phyloP scores from a whole-genome alignment of 2,113 vertebrate genomes.

The Globicephala melas region DNA sequence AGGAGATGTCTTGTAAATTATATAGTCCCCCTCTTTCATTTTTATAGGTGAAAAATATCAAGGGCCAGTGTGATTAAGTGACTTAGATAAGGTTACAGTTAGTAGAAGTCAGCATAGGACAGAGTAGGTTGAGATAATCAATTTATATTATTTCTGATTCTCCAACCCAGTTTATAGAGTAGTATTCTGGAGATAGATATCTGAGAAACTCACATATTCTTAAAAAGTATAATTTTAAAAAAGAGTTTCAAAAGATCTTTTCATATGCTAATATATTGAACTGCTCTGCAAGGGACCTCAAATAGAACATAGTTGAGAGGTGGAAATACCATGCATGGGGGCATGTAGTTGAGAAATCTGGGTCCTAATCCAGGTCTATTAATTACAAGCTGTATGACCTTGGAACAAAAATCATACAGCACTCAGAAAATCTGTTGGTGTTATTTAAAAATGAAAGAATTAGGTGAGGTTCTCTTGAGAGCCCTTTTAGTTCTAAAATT shows the following conservation, averaged over 20 bases:
- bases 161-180: neutral
- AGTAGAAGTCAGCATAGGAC: neutral
- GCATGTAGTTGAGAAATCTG: neutral
- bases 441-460: neutral
- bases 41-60: neutral
- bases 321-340: neutral
- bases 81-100: neutral
- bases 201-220: neutral
- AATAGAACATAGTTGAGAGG: neutral
- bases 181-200: neutral
- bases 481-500: neutral
- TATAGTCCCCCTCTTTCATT: neutral
- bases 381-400: neutral
- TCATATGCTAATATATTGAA: neutral
- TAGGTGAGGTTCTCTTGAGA: neutral
- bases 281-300: neutral
- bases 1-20: neutral
- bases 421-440: neutral
- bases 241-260: neutral
- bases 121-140: neutral
- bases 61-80: neutral
- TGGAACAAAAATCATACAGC: neutral
- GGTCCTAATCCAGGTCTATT: neutral
- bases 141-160: neutral
- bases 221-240: neutral